A percentile compares a stretch with the other conserved stretches of the same genome.
Conservation (phyloP, 1,140 invertebrate genomes). For the Drosophila jambulina region DNA sequence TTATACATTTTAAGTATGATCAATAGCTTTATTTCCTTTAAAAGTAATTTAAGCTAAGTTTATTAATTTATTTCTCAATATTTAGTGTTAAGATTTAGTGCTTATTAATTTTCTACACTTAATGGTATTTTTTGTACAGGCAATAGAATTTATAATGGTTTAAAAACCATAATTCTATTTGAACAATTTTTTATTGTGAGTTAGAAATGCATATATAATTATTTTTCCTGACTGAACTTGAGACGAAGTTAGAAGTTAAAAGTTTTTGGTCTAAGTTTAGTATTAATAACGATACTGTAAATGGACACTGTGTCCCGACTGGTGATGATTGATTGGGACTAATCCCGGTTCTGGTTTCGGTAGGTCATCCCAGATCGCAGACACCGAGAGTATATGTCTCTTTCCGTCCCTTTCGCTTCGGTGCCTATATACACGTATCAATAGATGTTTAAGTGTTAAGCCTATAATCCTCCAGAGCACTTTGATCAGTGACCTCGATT, state of each 20-base stretch:
- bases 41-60: background rate
- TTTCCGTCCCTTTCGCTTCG: slow-evolving; percentile 9
- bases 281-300: background rate
- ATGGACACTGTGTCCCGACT: slow-evolving; percentile 3
- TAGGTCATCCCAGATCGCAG: background rate
- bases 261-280: background rate
- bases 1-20: background rate
- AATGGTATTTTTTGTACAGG: background rate
- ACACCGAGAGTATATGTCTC: background rate
- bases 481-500: slow-evolving; percentile 15
- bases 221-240: background rate
- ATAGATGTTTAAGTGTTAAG: background rate
- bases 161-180: too few species aligned
- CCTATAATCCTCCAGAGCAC: slow-evolving; percentile 10
- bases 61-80: background rate
- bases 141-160: too few species aligned
- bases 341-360: background rate
- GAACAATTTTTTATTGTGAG: too few species aligned
- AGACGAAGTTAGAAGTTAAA: background rate
- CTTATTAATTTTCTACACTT: background rate
- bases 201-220: background rate
- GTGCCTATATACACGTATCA: slow-evolving; percentile 1
- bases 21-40: background rate
- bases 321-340: background rate
- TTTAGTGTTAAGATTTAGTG: background rate